A percentile compares a stretch with the other conserved stretches of the same genome.
Evolutionary conservation across 2,888 invertebrate species (phyloP).

Genomic region (Zaprionus bogoriensis): DNA sequence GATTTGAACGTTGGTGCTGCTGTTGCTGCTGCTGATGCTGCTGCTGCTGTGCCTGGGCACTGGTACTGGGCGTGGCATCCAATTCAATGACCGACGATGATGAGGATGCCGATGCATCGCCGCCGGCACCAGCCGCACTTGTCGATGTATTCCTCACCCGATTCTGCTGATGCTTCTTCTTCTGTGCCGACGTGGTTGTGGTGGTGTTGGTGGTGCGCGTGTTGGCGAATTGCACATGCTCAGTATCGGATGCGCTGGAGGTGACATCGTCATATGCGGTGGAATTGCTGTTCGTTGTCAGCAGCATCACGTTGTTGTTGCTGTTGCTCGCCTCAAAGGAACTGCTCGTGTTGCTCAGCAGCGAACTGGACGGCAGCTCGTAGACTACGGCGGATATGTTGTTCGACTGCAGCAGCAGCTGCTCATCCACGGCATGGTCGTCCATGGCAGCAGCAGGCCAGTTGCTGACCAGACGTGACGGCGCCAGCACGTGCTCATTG

Average conservation of each 20-base stretch:
- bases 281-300: conserved; percentile 12
- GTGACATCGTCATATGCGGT: conserved; percentile 70
- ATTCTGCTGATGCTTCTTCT: conserved; percentile 57
- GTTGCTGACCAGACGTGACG: conserved; percentile 14
- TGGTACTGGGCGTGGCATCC: conserved; percentile 71
- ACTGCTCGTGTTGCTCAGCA: conserved; percentile 55
- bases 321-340: conserved; percentile 49
- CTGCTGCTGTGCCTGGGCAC: conserved; percentile 65
- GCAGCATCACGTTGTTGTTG: conserved; percentile 15
- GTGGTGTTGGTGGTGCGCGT: conserved; percentile 79
- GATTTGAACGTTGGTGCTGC: conserved; percentile 10
- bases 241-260: conserved; percentile 78
- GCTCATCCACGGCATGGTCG: conserved; percentile 65
- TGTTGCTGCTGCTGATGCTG: conserved; percentile 12
- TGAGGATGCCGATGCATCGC: conserved; percentile 31
- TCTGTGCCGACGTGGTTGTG: conserved; percentile 75
- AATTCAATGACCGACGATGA: conserved; percentile 52
- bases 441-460: conserved; percentile 66
- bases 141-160: conserved; percentile 15
- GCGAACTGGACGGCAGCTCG: conserved; percentile 57
- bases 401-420: conserved; percentile 21
- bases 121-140: neutral
- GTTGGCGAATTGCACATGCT: conserved; percentile 77
- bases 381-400: conserved; percentile 27
- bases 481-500: conserved; percentile 1